Conservation (phyloP, 2,797 vertebrate species). For the Cuculus canorus region DNA sequence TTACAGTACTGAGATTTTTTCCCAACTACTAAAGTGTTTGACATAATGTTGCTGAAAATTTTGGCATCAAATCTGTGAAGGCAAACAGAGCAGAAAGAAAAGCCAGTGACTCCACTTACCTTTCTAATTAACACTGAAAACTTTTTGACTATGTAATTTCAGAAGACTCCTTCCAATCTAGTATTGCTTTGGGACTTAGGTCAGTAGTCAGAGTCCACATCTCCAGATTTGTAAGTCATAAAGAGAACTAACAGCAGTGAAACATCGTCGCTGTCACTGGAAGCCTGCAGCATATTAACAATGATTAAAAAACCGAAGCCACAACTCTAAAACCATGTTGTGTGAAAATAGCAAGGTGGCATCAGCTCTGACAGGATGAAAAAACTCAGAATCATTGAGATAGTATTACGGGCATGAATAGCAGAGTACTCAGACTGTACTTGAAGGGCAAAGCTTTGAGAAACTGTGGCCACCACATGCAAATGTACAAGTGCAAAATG, state of each 20-base stretch:
- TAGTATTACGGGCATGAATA: not conserved
- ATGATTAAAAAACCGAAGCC: not conserved
- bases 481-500: not conserved
- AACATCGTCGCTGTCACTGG: not conserved
- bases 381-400: not conserved
- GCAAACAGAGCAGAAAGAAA: not conserved
- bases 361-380: not conserved
- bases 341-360: not conserved
- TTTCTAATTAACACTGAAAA: not conserved
- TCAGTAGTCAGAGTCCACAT: fast-evolving
- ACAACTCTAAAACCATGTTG: not conserved
- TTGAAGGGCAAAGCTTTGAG: not conserved
- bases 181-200: not conserved
- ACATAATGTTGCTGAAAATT: not conserved
- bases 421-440: not conserved
- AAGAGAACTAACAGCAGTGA: not conserved
- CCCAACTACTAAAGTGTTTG: not conserved
- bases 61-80: not conserved
- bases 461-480: not conserved
- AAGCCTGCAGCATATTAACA: not conserved
- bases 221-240: not conserved
- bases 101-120: not conserved
- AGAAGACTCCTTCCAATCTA: not conserved
- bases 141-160: not conserved
- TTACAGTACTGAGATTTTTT: not conserved